A percentile compares a stretch with the other conserved stretches of the same genome.
phyloP scores from a whole-genome alignment of 1,140 invertebrate genomes.

The Leptinotarsa undecemlineata region DNA sequence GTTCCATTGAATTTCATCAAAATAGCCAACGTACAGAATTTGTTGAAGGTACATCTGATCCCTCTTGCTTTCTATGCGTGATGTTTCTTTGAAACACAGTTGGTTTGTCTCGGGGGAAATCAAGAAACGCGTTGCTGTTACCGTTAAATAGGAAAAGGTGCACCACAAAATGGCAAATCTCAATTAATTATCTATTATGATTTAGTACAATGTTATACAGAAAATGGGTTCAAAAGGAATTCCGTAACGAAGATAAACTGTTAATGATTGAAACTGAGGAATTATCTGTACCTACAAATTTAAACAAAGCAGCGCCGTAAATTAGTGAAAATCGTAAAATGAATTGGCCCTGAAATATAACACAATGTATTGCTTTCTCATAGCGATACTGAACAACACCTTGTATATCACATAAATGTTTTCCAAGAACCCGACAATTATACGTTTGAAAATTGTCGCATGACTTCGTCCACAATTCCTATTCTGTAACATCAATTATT shows the following conservation, averaged over 20 bases:
- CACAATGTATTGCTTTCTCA: too few species aligned
- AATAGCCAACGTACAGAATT: neutral
- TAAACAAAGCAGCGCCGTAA: too few species aligned
- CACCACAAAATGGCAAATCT: slow-evolving; percentile 4
- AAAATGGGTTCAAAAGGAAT: neutral
- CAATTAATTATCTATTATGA: slow-evolving; percentile 6
- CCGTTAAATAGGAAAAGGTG: neutral
- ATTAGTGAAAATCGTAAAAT: too few species aligned
- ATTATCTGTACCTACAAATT: too few species aligned
- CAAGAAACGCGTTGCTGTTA: neutral
- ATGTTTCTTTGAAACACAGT: slow-evolving; percentile 1
- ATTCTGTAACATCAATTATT: too few species aligned
- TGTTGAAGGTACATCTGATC: neutral
- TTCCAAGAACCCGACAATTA: too few species aligned
- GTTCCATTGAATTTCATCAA: slow-evolving; percentile 1
- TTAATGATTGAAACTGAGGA: too few species aligned
- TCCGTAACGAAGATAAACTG: neutral
- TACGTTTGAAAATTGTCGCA: too few species aligned
- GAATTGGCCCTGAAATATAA: too few species aligned
- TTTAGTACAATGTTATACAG: neutral
- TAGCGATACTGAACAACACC: too few species aligned
- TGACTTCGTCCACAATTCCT: too few species aligned
- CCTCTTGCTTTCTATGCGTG: neutral
- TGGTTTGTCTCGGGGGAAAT: neutral
- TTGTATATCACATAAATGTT: too few species aligned